Base-by-base conservation (phyloP, 2,888 invertebrate species). In the Philopedon plagiatum region DNA sequence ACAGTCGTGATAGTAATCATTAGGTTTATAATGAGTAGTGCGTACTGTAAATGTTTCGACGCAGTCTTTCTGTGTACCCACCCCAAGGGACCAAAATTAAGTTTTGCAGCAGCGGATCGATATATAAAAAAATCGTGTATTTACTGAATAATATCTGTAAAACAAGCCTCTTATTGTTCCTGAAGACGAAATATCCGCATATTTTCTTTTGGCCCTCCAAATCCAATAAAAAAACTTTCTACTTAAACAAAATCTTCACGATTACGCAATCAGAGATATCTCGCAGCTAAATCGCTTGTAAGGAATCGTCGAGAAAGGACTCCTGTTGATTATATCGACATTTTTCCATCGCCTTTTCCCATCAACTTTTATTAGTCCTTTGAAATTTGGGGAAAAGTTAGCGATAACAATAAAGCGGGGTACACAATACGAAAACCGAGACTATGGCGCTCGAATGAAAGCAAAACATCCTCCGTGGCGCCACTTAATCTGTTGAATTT, bases 401-500 rank as follows among this genome's bases (percentile, higher is more conserved):
- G 61, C 66, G 61, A 71, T 67, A 67, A 71, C 71, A 71, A 71
- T 71, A 71, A 71, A 71, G 66, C 71, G 54, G 46, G 71, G n/a
- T 34, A 41, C 44, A 71, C 66, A 67, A 71, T 61, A 66, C 62
- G 57, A 56, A 41, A 41, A 60, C 49, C 57, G 62, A 46, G 62
- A 63, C 32, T 63, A 69, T 51, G 61, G 64, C 62, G 61, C 39
- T 56, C 49, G 64, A 44, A 60, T 54, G 71, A 71, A 67, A 73
- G 68, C 73, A 73, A 73, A 73, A 73, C 73, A 73, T 63, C 69
- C 63, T 44, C 51, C 54, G 60, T 69, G 73, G 73, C 73, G 74
- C 74, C 70, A 64, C 63, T 64, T 74, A 74, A 74, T 74, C 74
- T 74, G 74, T 74, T 70, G 74, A 74, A 70, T 74, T 70, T 74